Evolutionary conservation across 2,888 invertebrate genomes (phyloP), one percentile per base, ranked within the genome.

Genomic region (Trachelus troglodyta): DNA sequence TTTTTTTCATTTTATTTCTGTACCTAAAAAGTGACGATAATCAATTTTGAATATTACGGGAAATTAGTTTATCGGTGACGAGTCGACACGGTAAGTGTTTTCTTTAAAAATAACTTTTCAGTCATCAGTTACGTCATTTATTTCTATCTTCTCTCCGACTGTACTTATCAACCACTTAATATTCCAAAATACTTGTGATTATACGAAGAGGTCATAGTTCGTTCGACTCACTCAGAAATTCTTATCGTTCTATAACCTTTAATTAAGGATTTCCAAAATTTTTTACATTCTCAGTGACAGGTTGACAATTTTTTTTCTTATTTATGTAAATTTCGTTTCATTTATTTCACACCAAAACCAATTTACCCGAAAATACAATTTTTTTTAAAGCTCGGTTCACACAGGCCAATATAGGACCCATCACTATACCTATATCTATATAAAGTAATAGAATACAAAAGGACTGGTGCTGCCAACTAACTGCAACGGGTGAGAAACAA

Each of bases 401-500:
- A 56, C 2, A 6, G 40, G 12, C 37, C 37, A 15, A 37, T 37
- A 4, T 37, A 12, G 15, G 12, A 37, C 37, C 37, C 37, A 37
- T 12, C 37, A 12, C 12, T 37, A 15, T 56, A n/a, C n/a, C n/a
- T n/a, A 56, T 56, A 56, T 23, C 23, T 56, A 23, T 56, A 56
- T 56, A 15, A 1, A 15, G 6, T 15, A 40, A 0, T 23, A 6
- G 40, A 40, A 6, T 40, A 40, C 40, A 56, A 56, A 23, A 56
- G 56, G 56, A 23, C 15, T 56, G 23, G 23, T 23, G 23, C 56
- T 56, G 23, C 15, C 56, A 23, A 23, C 56, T 56, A 56, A 9
- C 56, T 31, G 71, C 71, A 71, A 81, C 82, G 81, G 82, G 82
- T 79, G 84, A 84, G 84, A 84, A 85, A 87, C 83, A 83, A 86